These are phyloP conservation scores for Gymnoscelis rufifasciata DNA, from an alignment of 2,888 invertebrate species.

Conservation along the genomic window DNA sequence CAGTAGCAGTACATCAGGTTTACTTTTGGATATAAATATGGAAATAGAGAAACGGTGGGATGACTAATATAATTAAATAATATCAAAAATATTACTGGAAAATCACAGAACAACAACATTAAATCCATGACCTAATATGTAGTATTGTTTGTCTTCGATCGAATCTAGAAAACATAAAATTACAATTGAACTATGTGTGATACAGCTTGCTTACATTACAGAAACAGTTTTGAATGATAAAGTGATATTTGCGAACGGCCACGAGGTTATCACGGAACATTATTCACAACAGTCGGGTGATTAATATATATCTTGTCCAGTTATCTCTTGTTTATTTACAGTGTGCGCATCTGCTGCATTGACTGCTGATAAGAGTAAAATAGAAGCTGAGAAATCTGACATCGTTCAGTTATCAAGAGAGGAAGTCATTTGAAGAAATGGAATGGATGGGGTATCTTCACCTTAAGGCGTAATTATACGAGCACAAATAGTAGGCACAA, in stretches of 20 bases:
- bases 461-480: too few relatives aligned
- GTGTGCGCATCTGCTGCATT: slow-evolving; percentile 12
- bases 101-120: too few relatives aligned
- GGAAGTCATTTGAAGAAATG: background rate
- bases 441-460: too few relatives aligned
- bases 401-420: background rate
- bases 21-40: too few relatives aligned
- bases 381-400: slow-evolving; percentile 1
- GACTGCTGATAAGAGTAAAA: slow-evolving; percentile 5
- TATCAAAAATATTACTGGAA: too few relatives aligned
- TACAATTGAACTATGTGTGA: slow-evolving; percentile 39
- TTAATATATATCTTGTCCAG: slow-evolving; percentile 30
- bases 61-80: too few relatives aligned
- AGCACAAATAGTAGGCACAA: too few relatives aligned
- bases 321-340: slow-evolving; percentile 30
- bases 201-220: slow-evolving; percentile 53
- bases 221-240: slow-evolving; percentile 63
- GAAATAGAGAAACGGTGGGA: too few relatives aligned
- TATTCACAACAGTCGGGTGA: slow-evolving; percentile 35
- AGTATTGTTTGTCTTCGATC: too few relatives aligned
- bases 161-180: background rate
- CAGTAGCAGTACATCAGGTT: too few relatives aligned
- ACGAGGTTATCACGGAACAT: slow-evolving; percentile 50
- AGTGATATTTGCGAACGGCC: slow-evolving; percentile 47
- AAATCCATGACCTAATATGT: too few relatives aligned